phyloP scores from a whole-genome alignment of 2,888 invertebrate genomes.

The Helicoverpa assulta region DNA sequence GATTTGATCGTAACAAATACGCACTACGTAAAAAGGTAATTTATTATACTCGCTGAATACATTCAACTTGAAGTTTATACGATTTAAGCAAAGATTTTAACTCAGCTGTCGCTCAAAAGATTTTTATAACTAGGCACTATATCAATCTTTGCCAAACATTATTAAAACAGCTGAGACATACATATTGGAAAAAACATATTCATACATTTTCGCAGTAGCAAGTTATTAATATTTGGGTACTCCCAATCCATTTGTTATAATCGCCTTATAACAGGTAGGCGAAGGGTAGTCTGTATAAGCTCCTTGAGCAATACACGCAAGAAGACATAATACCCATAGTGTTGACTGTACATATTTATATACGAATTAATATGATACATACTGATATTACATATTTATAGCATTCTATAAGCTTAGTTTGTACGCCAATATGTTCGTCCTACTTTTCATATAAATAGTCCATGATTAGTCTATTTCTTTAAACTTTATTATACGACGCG shows the following conservation, averaged over 20 bases:
- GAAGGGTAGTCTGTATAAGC: slow-evolving; percentile 23
- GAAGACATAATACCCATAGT: slow-evolving; percentile 9
- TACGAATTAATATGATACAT: slow-evolving; percentile 3
- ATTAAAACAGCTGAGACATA: background rate
- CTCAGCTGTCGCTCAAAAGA: background rate
- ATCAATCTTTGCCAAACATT: background rate
- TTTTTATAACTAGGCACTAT: slow-evolving; percentile 1
- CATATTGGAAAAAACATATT: background rate
- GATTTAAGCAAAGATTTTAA: slow-evolving; percentile 22
- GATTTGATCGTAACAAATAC: slow-evolving; percentile 56
- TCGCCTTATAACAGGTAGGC: slow-evolving; percentile 23
- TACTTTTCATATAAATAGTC: slow-evolving; percentile 17
- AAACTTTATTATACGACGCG: slow-evolving; percentile 19
- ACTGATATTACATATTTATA: background rate
- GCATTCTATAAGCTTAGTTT: slow-evolving; percentile 17
- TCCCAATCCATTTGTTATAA: slow-evolving; percentile 24
- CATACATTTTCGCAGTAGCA: background rate
- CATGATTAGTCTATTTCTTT: background rate
- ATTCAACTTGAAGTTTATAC: slow-evolving; percentile 31
- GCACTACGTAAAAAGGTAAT: slow-evolving; percentile 55
- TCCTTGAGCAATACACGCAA: slow-evolving; percentile 7
- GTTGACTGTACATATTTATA: background rate
- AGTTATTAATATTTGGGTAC: slow-evolving; percentile 18
- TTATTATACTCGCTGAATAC: slow-evolving; percentile 52
- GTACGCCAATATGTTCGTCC: background rate